A percentile compares a stretch with the other conserved stretches of the same genome.
Evolutionary conservation across 2,113 vertebrate species (phyloP).

Genomic region (Panthera uncia): DNA sequence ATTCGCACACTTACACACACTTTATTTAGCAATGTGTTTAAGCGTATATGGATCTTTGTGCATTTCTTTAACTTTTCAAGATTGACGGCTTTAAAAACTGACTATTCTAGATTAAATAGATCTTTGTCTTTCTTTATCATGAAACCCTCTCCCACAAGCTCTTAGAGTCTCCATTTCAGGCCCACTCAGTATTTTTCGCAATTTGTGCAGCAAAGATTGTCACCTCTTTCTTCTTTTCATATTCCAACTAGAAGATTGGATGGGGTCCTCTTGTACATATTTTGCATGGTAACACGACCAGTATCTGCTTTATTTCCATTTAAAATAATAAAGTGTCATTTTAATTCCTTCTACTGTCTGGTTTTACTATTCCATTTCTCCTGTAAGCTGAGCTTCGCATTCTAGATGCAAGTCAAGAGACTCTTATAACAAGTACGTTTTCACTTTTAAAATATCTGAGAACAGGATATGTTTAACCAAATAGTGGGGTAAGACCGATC

Average conservation of each 20-base stretch:
- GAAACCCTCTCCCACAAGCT: neutral
- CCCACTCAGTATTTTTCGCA: neutral
- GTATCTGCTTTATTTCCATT: neutral
- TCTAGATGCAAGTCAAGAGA: neutral
- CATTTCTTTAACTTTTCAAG: neutral
- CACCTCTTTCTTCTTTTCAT: neutral
- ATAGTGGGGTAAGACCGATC: neutral
- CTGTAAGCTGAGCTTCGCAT: neutral
- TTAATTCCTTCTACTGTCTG: neutral
- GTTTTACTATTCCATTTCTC: neutral
- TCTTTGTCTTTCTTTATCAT: neutral
- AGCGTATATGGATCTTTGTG: neutral
- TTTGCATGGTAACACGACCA: too few relatives aligned
- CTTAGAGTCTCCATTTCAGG: neutral
- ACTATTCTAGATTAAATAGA: neutral
- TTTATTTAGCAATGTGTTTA: neutral
- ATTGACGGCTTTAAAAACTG: neutral
- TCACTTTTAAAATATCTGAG: neutral
- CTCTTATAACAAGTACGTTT: neutral
- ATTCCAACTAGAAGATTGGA: neutral
- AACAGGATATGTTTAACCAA: neutral
- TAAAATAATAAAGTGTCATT: neutral
- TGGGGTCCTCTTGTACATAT: fast-evolving
- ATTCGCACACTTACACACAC: fast-evolving
- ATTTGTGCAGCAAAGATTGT: neutral